A percentile compares a stretch with the other conserved stretches of the same genome.
phyloP scores from a whole-genome alignment of 2,797 vertebrate species.

The Hoplostethus atlanticus region DNA sequence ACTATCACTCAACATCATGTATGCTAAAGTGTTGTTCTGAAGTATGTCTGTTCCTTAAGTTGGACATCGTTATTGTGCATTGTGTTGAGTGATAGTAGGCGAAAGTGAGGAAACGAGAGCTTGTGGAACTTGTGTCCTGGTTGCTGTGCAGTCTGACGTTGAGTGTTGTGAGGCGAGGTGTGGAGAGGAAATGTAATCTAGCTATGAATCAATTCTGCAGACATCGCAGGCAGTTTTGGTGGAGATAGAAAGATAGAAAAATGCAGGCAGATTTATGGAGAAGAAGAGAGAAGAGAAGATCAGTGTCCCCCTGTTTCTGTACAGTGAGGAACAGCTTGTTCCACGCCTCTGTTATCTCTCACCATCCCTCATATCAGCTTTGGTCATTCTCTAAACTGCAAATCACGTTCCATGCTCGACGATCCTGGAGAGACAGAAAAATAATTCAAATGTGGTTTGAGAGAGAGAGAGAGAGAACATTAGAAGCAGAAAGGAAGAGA shows the following conservation, averaged over 20 bases:
- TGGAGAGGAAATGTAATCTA: too few relatives aligned
- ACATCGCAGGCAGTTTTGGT: too few relatives aligned
- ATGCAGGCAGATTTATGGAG: constrained; percentile 54
- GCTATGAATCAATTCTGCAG: too few relatives aligned
- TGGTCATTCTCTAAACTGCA: constrained; percentile 49
- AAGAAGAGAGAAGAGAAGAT: constrained; percentile 18
- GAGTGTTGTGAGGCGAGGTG: too few relatives aligned
- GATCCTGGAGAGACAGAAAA: constrained; percentile 16
- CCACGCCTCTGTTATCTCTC: constrained; percentile 55
- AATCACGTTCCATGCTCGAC: constrained; percentile 47
- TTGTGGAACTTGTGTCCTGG: too few relatives aligned
- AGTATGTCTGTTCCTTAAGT: too few relatives aligned
- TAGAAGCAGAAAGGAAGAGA: neutral
- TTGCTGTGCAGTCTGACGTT: too few relatives aligned
- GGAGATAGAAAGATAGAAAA: constrained; percentile 3
- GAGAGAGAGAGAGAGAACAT: neutral
- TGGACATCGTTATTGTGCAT: too few relatives aligned
- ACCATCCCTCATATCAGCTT: constrained; percentile 51
- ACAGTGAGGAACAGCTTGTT: constrained; percentile 49
- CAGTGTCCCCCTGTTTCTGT: constrained; percentile 33
- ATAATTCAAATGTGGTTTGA: constrained; percentile 1
- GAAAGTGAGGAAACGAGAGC: too few relatives aligned
- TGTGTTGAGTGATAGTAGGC: too few relatives aligned
- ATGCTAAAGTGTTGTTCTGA: too few relatives aligned
- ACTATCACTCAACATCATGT: too few relatives aligned